Percentiles rank a stretch among this genome's conserved stretches.
Evolutionary conservation across 1,140 invertebrate genomes (phyloP).

Genomic region (Brachionus paranguensis): DNA sequence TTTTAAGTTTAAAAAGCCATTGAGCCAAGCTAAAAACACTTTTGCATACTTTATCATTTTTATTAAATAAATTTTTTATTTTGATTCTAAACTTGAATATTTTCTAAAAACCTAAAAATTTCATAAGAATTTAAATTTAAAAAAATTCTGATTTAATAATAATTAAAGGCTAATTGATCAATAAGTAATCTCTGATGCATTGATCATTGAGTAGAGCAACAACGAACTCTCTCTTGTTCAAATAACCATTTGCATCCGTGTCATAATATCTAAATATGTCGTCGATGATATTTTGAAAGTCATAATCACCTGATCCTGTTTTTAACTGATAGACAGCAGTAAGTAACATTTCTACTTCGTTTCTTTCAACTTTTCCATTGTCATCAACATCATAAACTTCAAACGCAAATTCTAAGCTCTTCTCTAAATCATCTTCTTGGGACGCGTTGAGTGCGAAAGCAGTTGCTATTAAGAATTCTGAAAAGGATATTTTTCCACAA

Average conservation of each 20-base stretch:
- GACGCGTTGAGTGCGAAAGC: not conserved
- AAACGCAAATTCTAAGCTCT: slow-evolving; percentile 33
- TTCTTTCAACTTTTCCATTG: slow-evolving; percentile 9
- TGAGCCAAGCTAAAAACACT: too few relatives aligned
- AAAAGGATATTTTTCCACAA: slow-evolving; percentile 31
- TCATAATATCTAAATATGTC: slow-evolving; percentile 23
- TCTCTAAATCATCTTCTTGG: not conserved
- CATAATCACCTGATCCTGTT: not conserved
- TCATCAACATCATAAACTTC: slow-evolving; percentile 39
- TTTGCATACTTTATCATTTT: too few relatives aligned
- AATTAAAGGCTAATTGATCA: not conserved
- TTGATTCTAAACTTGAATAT: too few relatives aligned
- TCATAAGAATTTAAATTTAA: not conserved
- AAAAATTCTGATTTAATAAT: not conserved
- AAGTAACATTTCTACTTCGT: not conserved
- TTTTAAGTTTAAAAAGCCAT: too few relatives aligned
- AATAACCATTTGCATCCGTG: not conserved
- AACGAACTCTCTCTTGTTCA: not conserved
- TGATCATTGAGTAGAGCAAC: not conserved
- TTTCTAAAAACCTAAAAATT: too few relatives aligned
- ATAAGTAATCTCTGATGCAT: not conserved
- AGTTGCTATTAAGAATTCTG: slow-evolving; percentile 31
- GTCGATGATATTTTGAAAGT: not conserved
- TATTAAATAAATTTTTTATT: too few relatives aligned
- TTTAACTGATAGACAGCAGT: slow-evolving; percentile 26